Evolutionary conservation across 1,140 invertebrate species (phyloP).

Genomic region (Solenopsis invicta): DNA sequence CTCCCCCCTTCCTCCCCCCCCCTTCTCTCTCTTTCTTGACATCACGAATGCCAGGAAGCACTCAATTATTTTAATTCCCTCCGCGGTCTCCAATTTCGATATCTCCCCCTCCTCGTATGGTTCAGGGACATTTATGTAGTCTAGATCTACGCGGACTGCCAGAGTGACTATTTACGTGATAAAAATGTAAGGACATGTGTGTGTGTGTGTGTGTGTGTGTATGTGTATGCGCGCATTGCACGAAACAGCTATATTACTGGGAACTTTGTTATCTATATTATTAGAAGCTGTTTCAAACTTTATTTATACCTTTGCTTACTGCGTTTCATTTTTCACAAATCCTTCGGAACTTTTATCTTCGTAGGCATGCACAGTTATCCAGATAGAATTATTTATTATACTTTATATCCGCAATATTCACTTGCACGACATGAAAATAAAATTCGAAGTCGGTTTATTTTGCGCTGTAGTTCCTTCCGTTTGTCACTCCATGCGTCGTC

Average conservation of each 20-base stretch:
- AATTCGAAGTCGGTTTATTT: not conserved
- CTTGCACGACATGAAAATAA: not conserved
- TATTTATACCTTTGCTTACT: not conserved
- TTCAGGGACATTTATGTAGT: slow-evolving; percentile 18
- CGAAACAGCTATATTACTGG: not conserved
- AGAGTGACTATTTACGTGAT: not conserved
- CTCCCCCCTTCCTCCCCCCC: not conserved
- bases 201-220: not conserved
- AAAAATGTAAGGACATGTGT: not conserved
- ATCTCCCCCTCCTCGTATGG: slow-evolving; percentile 2
- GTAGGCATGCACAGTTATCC: not conserved
- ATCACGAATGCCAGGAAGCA: slow-evolving; percentile 10
- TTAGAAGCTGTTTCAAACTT: not conserved
- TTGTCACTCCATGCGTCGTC: not conserved
- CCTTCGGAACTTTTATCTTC: not conserved
- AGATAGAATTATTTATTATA: not conserved
- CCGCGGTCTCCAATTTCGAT: slow-evolving; percentile 31
- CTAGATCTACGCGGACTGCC: not conserved
- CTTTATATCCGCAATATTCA: slow-evolving; percentile 1
- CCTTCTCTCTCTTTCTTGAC: not conserved
- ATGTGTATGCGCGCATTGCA: not conserved
- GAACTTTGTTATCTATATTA: not conserved
- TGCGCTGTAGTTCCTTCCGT: not conserved
- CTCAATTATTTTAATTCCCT: slow-evolving; percentile 49
- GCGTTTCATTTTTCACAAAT: not conserved